These are phyloP conservation scores for Dynastes tityus DNA, from an alignment of 2,888 invertebrate species.

Conservation along the genomic window DNA sequence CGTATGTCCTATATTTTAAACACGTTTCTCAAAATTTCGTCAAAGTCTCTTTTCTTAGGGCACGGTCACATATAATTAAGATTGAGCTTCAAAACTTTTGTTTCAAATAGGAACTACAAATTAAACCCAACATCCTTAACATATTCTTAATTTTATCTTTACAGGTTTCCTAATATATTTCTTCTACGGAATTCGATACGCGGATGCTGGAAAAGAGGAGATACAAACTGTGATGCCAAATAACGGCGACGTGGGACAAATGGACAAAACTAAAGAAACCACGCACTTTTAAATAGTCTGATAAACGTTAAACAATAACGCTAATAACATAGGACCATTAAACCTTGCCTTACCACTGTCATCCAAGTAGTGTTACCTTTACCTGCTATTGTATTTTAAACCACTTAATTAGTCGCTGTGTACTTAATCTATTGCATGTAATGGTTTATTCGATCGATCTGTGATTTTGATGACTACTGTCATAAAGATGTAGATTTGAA, in stretches of 20 bases:
- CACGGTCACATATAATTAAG: no score
- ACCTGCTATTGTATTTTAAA: no score
- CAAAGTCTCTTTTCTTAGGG: no score
- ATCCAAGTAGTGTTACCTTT: no score
- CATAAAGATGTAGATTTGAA: conserved; percentile 23
- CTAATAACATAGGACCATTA: background rate
- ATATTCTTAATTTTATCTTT: conserved; percentile 19
- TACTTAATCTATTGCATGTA: background rate
- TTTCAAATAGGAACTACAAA: no score
- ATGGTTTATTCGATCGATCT: conserved; percentile 26
- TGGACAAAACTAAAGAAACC: conserved; percentile 16
- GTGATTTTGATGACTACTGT: conserved; percentile 38
- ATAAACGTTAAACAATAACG: background rate
- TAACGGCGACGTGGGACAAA: background rate
- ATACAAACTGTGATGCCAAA: background rate
- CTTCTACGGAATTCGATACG: conserved; percentile 86
- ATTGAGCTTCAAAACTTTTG: no score
- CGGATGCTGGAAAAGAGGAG: conserved; percentile 73
- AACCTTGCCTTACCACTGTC: no score
- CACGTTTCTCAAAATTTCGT: no score
- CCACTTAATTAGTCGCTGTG: no score
- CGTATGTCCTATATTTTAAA: no score
- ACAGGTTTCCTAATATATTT: conserved; percentile 90
- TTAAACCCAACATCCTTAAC: no score
- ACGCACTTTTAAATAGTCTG: conserved; percentile 21